These are phyloP conservation scores for Philereme vetulata DNA, from an alignment of 2,888 invertebrate species.

Conservation along the genomic window DNA sequence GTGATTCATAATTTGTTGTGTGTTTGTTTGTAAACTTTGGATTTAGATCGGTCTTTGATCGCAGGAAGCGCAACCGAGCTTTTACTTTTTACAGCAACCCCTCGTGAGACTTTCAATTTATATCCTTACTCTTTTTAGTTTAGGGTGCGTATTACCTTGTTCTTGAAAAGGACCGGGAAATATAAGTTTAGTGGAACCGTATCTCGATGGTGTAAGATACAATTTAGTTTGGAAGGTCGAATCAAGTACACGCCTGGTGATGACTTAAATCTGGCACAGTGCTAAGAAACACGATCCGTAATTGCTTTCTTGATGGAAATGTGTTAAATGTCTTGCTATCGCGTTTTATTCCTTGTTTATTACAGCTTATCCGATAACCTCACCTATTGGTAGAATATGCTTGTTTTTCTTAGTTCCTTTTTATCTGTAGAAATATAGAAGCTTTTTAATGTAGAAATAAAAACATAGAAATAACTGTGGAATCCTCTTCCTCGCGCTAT, in stretches of 20 bases:
- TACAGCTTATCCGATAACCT: conserved; percentile 11
- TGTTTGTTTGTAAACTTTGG: conserved; percentile 33
- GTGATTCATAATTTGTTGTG: conserved; percentile 27
- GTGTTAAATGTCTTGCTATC: conserved; percentile 42
- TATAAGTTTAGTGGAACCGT: background rate
- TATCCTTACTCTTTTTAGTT: conserved; percentile 6
- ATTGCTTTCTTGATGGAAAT: conserved; percentile 51
- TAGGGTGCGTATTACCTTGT: conserved; percentile 12
- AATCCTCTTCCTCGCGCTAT: no score
- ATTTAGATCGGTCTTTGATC: conserved; percentile 39
- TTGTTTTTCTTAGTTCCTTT: conserved; percentile 1
- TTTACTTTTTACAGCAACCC: conserved; percentile 11
- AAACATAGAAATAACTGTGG: no score
- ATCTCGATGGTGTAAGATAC: conserved; percentile 6
- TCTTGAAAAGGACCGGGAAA: background rate
- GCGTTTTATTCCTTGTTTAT: conserved; percentile 24
- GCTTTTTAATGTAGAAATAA: no score
- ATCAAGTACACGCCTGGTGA: conserved; percentile 7
- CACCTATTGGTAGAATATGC: background rate
- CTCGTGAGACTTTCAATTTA: conserved; percentile 1
- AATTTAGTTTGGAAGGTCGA: conserved; percentile 6
- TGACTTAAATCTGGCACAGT: conserved; percentile 29
- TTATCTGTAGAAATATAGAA: background rate
- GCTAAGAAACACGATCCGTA: conserved; percentile 45
- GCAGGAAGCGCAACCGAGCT: conserved; percentile 42